phyloP scores from a whole-genome alignment of 2,888 invertebrate genomes.

The Leptarthrus brevirostris region DNA sequence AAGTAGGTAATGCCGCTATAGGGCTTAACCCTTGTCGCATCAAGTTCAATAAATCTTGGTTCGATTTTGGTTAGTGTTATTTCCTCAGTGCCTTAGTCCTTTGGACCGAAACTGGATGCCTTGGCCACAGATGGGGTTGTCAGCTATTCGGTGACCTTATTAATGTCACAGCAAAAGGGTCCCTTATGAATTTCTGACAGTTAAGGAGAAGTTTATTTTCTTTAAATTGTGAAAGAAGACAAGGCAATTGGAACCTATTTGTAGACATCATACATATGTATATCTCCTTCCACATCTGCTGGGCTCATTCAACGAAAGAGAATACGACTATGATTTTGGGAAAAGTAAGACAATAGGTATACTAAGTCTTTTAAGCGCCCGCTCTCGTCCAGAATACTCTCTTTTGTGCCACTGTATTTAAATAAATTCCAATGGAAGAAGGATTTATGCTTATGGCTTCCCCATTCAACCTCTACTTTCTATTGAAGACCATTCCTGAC shows the following conservation, averaged over 20 bases:
- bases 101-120: not conserved
- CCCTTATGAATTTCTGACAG: not conserved
- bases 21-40: no score
- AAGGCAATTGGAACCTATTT: not conserved
- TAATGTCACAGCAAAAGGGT: no score
- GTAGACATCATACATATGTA: not conserved
- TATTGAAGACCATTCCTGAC: not conserved
- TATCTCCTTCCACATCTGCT: not conserved
- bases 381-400: not conserved
- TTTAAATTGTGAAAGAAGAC: not conserved
- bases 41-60: not conserved
- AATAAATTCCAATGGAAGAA: not conserved
- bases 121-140: not conserved
- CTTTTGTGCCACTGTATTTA: not conserved
- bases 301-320: no score
- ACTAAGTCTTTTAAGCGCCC: not conserved
- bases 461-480: not conserved
- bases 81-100: not conserved
- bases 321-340: no score
- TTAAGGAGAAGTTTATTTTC: not conserved
- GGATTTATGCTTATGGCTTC: not conserved
- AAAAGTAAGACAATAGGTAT: no score
- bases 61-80: not conserved
- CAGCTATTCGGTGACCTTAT: not conserved
- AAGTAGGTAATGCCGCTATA: no score